phyloP scores from a whole-genome alignment of 2,797 vertebrate species.

The Crenichthys baileyi region DNA sequence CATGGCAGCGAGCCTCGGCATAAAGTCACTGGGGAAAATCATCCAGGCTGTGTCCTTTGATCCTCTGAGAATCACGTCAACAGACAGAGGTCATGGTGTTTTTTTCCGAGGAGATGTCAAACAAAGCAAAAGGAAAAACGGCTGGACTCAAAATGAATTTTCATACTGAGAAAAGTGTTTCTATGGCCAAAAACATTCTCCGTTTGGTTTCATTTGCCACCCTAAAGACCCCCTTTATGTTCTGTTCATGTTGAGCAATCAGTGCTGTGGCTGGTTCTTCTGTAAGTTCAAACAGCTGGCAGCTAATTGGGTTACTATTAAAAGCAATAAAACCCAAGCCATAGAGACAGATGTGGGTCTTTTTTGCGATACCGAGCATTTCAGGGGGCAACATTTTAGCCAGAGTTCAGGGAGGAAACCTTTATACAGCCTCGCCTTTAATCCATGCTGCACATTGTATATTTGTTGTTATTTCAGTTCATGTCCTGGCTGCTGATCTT shows the following conservation, averaged over 20 bases:
- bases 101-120: conserved; percentile 40
- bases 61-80: conserved; percentile 52
- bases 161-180: conserved; percentile 9
- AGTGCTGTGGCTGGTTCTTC: conserved; percentile 20
- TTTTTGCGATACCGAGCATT: conserved; percentile 10
- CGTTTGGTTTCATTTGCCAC: conserved; percentile 19
- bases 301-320: conserved; percentile 31
- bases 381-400: background rate
- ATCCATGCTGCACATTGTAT: conserved; percentile 23
- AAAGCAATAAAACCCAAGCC: conserved; percentile 30
- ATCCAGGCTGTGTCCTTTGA: conserved; percentile 54
- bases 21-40: conserved; percentile 64
- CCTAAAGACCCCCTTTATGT: conserved; percentile 13
- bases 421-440: background rate
- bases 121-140: conserved; percentile 31
- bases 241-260: conserved; percentile 22
- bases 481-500: background rate
- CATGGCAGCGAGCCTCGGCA: conserved; percentile 55
- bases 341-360: conserved; percentile 25
- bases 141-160: conserved; percentile 33
- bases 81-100: conserved; percentile 42
- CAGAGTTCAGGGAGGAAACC: background rate
- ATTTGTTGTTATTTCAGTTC: conserved; percentile 13
- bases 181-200: conserved; percentile 7
- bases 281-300: conserved; percentile 25